Base-by-base conservation (phyloP, 2,888 invertebrate genomes). In the Helicoverpa assulta region DNA sequence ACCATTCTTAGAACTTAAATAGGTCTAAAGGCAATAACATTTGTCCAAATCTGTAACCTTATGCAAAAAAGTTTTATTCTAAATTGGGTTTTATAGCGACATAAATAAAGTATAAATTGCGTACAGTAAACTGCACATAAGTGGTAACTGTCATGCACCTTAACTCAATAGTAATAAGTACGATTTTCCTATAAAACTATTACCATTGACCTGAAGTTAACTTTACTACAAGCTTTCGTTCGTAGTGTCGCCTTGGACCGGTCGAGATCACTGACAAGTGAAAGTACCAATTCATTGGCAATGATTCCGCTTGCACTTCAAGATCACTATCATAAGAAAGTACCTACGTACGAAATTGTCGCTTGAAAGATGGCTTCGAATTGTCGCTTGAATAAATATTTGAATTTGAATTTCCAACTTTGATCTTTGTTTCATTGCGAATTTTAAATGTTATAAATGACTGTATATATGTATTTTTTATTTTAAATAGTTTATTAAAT, bases 311-410 rank as follows among this genome's bases (percentile, higher is more conserved):
- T n/a, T 65, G 57, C 62, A 40, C 67, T 47, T 61, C 78, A 81
- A 83, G 81, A 82, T 80, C 73, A 78, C 55, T 83, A 70, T 68
- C 81, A 61, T 40, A 69, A 77, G 75, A 83, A 78, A 80, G 81
- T 76, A 66, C 33, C 14, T 50, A 62, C 19, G n/a, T 47, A 26
- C 10, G n/a, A 21, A 37, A 21, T 43, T 74, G 21, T 59, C n/a
- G 29, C 18, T n/a, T 37, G 12, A 29, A 21, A 50, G 47, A 47
- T 14, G 21, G 8, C 37, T 55, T n/a, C n/a, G n/a, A n/a, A n/a
- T n/a, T n/a, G n/a, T n/a, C n/a, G n/a, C n/a, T n/a, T n/a, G n/a
- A n/a, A n/a, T n/a, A n/a, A n/a, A n/a, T n/a, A n/a, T n/a, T n/a
- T n/a, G n/a, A n/a, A n/a, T n/a, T n/a, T n/a, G n/a, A n/a, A n/a